Evolutionary conservation across 1,140 invertebrate species (phyloP).

Genomic region (Nephila pilipes): DNA sequence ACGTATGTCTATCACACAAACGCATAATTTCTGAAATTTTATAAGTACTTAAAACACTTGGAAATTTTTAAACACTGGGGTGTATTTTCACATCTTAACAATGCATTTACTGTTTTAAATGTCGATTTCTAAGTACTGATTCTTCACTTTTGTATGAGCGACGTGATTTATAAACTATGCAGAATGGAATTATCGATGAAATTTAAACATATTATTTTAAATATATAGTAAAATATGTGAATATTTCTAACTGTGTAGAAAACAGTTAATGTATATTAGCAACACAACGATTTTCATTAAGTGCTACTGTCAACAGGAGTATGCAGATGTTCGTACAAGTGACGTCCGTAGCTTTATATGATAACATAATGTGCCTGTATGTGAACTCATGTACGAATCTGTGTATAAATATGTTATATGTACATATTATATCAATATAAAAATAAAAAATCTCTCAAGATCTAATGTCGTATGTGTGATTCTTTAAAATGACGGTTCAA

Average conservation of each 20-base stretch:
- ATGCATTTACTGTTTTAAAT: neutral
- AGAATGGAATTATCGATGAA: neutral
- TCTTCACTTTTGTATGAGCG: too few species aligned
- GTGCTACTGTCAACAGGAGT: neutral
- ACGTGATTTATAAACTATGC: neutral
- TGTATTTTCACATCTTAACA: neutral
- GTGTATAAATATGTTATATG: neutral
- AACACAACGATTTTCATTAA: conserved; percentile 16
- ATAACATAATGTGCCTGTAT: conserved; percentile 45
- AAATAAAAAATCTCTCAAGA: neutral
- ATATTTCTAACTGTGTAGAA: neutral
- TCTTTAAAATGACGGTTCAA: neutral
- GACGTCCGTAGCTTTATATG: neutral
- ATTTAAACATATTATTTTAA: neutral
- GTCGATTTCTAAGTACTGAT: neutral
- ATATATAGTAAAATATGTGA: neutral
- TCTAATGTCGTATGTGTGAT: neutral
- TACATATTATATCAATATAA: conserved; percentile 9
- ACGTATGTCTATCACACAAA: neutral
- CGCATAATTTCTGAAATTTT: neutral
- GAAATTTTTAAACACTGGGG: neutral
- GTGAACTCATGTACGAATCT: conserved; percentile 23
- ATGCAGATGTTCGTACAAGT: neutral
- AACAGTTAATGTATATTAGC: conserved; percentile 3
- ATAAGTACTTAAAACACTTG: neutral